Percentiles rank a stretch among this genome's conserved stretches.
These are phyloP conservation scores for Leistus spinibarbis DNA, from an alignment of 2,888 invertebrate species.

Conservation along the genomic window DNA sequence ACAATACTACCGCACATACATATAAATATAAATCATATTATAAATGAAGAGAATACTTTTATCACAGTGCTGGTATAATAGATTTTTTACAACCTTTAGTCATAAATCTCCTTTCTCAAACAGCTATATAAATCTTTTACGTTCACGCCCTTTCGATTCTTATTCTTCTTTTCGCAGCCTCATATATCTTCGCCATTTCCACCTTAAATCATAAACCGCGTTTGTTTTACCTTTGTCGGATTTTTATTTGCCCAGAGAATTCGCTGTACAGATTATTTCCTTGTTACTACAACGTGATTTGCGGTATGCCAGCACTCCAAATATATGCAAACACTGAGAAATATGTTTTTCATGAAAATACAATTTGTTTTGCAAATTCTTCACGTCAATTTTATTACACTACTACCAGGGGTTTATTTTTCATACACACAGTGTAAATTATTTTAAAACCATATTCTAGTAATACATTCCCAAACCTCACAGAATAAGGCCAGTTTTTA, in stretches of 20 bases:
- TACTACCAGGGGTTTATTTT: no score
- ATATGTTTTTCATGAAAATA: no score
- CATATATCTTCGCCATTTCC: neutral
- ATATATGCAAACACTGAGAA: neutral
- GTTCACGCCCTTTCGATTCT: neutral
- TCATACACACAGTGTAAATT: no score
- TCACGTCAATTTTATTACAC: no score
- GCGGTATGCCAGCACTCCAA: neutral
- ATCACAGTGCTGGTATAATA: neutral
- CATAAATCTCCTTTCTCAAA: neutral
- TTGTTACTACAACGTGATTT: neutral
- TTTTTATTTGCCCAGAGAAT: neutral
- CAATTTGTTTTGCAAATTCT: no score
- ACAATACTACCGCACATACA: no score
- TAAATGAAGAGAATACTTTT: neutral
- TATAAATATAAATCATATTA: neutral
- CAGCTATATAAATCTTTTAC: neutral
- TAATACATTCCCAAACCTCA: no score
- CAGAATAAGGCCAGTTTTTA: no score
- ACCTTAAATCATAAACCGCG: neutral
- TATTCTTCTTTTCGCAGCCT: neutral
- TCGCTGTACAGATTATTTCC: neutral
- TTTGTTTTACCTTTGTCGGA: neutral
- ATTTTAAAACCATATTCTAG: no score
- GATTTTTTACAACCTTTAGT: neutral